Evolutionary conservation across 2,888 invertebrate genomes (phyloP).

Genomic region (Protonemura montana): DNA sequence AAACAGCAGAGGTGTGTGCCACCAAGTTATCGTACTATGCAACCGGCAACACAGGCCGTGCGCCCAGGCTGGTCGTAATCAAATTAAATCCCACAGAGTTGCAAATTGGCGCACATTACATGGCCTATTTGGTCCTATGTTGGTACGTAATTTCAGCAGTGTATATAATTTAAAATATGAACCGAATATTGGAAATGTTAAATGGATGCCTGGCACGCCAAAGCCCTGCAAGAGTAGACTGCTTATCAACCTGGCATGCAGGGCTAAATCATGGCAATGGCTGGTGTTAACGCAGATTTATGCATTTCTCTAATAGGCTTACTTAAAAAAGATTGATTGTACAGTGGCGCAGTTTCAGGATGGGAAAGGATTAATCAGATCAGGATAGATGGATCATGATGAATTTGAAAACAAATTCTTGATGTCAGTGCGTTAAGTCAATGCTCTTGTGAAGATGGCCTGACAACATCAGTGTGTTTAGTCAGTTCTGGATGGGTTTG

Average conservation of each 20-base stretch:
- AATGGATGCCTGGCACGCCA: not conserved
- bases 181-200: constrained; percentile 12
- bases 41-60: not conserved
- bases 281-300: not conserved
- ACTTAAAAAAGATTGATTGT: not conserved
- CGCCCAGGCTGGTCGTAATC: not conserved
- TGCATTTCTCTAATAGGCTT: constrained; percentile 7
- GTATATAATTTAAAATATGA: constrained; percentile 12
- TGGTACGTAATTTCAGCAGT: not conserved
- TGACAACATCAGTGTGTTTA: too few relatives aligned
- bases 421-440: too few relatives aligned
- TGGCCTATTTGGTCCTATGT: constrained; percentile 1
- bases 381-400: not conserved
- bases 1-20: not conserved
- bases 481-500: too few relatives aligned
- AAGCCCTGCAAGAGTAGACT: not conserved
- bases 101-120: not conserved
- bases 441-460: too few relatives aligned
- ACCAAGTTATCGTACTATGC: not conserved
- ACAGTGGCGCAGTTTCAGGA: not conserved
- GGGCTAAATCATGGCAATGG: not conserved
- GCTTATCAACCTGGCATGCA: not conserved
- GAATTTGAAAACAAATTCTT: not conserved
- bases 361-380: not conserved
- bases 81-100: not conserved